Evolutionary conservation across 2,797 vertebrate species (phyloP).

Genomic region (Gobionotothen gibberifrons): DNA sequence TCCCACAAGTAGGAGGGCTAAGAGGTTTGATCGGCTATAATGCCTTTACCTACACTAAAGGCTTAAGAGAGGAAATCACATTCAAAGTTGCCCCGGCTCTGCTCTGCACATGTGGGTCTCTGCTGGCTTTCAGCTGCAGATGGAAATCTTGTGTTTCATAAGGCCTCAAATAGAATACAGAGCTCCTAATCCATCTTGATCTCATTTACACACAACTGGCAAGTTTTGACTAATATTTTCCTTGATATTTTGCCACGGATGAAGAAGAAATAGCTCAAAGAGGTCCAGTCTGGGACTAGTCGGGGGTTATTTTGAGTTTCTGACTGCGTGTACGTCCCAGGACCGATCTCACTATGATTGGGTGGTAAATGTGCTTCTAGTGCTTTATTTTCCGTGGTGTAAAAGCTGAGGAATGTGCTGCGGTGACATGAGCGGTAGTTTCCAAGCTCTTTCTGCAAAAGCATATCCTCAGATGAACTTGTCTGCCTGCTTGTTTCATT

Average conservation of each 20-base stretch:
- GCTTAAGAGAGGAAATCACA: slow-evolving; percentile 83
- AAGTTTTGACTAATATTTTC: slow-evolving; percentile 84
- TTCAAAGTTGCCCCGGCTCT: slow-evolving; percentile 72
- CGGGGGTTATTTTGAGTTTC: slow-evolving; percentile 66
- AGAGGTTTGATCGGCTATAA: slow-evolving; percentile 82
- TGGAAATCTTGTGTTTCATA: slow-evolving; percentile 72
- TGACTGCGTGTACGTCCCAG: slow-evolving; percentile 44
- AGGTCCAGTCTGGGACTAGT: slow-evolving; percentile 59
- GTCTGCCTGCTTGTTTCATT: slow-evolving; percentile 37
- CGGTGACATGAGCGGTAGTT: slow-evolving; percentile 69
- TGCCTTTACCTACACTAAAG: slow-evolving; percentile 81
- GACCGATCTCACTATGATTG: slow-evolving; percentile 53
- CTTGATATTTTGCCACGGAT: slow-evolving; percentile 75
- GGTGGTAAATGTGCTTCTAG: slow-evolving; percentile 62
- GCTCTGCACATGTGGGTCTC: slow-evolving; percentile 74
- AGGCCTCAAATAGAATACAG: slow-evolving; percentile 77
- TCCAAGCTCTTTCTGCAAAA: slow-evolving; percentile 62
- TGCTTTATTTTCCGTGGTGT: slow-evolving; percentile 76
- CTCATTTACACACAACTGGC: slow-evolving; percentile 81
- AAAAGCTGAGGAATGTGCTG: slow-evolving; percentile 68
- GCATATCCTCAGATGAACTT: slow-evolving; percentile 77
- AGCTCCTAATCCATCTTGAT: slow-evolving; percentile 83
- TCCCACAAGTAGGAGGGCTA: slow-evolving; percentile 80
- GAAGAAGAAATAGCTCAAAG: slow-evolving; percentile 53
- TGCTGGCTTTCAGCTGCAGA: slow-evolving; percentile 61